phyloP scores from a whole-genome alignment of 1,140 invertebrate species.

The Aphelenchoides avenae region DNA sequence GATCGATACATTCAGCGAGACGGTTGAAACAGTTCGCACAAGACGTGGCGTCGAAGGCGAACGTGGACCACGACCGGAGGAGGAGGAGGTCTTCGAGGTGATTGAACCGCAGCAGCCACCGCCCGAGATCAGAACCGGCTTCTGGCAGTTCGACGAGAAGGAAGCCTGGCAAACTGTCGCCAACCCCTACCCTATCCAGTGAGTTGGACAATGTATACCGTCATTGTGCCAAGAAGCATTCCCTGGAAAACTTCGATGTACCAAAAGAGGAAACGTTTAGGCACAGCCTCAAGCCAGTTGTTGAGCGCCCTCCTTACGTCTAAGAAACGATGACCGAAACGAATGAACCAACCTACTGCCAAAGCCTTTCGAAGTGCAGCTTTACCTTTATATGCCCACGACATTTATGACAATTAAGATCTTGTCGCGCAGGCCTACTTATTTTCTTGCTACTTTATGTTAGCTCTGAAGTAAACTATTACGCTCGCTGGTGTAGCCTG shows the following conservation, averaged over 20 bases:
- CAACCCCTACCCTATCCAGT: slow-evolving; percentile 59
- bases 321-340: too few relatives aligned
- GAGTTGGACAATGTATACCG: slow-evolving; percentile 10
- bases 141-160: slow-evolving; percentile 55
- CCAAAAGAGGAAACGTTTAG: slow-evolving; percentile 27
- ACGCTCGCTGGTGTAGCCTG: too few relatives aligned
- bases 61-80: slow-evolving; percentile 24
- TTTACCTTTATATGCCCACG: too few relatives aligned
- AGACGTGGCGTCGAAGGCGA: slow-evolving; percentile 20
- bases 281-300: slow-evolving; percentile 51
- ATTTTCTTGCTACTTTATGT: too few relatives aligned
- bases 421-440: too few relatives aligned
- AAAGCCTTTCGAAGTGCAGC: too few relatives aligned
- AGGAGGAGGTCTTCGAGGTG: slow-evolving; percentile 44
- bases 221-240: neutral
- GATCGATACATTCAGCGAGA: too few relatives aligned
- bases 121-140: slow-evolving; percentile 35
- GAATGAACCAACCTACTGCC: too few relatives aligned
- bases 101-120: slow-evolving; percentile 27
- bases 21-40: slow-evolving; percentile 28
- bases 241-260: neutral
- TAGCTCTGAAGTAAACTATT: too few relatives aligned
- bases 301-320: slow-evolving; percentile 55
- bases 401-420: too few relatives aligned
- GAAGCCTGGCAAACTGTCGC: slow-evolving; percentile 54